Evolutionary conservation across 2,888 invertebrate genomes (phyloP), one percentile per base, ranked within the genome.

Genomic region (Barypeithes pellucidus): DNA sequence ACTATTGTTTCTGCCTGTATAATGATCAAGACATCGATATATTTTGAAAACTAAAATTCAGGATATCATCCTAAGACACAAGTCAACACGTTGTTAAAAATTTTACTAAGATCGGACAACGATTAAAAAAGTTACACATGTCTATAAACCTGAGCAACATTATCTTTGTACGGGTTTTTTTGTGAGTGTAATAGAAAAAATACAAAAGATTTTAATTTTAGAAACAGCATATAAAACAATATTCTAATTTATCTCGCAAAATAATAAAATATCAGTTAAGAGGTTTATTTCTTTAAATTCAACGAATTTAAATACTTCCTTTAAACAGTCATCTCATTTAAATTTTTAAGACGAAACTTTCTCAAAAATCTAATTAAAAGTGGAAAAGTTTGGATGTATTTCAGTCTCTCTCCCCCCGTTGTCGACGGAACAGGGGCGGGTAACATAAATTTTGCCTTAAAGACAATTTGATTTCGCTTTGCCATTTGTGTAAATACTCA

Each of bases 401-500:
- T 57, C 54, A 60, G 47, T 50, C 59, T 24, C 47, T 67, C 67
- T 60, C 67, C 67, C 67, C 67, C 60, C 47, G 67, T 47, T 33
- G 36, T 22, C 65, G 20, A 71, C 71, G 63, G 24, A 36, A 59
- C 65, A 65, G 65, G 39, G 69, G 69, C 65, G 68, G 68, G 57
- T 20, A 57, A 63, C 73, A 73, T 73, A 73, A 73, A 73, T 73
- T 73, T 20, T 36, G 12, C 59, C 18, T 24, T 60, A 67, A 71
- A 67, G 70, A 67, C 74, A 71, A 52, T 74, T 74, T 70, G 74
- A 74, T 74, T 74, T 70, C 52, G 39, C 60, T 70, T 54, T 67
- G 67, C 70, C 66, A 71, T 74, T 74, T 74, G 70, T 71, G 74
- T 70, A 74, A 74, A 74, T 74, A 74, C 70, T 52, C 70, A 70